Conservation (phyloP, 2,113 vertebrate species). For the Suricata suricatta region DNA sequence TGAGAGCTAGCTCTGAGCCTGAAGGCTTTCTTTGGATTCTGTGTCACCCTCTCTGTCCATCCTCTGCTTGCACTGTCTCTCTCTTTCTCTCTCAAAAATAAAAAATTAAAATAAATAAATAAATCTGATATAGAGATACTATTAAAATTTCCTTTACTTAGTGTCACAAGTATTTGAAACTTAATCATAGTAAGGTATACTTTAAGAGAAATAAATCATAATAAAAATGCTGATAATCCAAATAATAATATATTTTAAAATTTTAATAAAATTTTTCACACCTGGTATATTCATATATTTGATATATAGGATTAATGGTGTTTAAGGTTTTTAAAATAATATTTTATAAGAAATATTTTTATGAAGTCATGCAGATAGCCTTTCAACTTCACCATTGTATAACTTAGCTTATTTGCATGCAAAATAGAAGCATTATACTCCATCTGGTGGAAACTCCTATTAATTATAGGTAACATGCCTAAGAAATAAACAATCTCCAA, state of each 20-base stretch:
- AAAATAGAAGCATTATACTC: background rate
- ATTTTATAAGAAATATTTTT: background rate
- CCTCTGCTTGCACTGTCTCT: too few relatives aligned
- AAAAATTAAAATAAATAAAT: background rate
- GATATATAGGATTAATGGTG: background rate
- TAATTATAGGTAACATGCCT: background rate
- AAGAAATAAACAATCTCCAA: constrained; percentile 17
- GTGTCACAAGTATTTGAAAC: background rate
- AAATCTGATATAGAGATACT: background rate
- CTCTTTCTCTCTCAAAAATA: too few relatives aligned
- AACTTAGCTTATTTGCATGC: background rate
- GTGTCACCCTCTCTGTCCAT: too few relatives aligned
- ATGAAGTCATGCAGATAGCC: background rate
- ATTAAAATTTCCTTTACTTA: background rate
- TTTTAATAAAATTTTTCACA: background rate
- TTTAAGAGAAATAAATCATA: background rate
- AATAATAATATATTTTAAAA: background rate
- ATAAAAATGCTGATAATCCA: background rate
- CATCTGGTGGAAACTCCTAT: background rate
- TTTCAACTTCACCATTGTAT: background rate
- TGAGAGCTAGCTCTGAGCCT: too few relatives aligned
- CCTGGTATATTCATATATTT: background rate
- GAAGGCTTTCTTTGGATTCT: too few relatives aligned
- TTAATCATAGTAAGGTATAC: background rate
- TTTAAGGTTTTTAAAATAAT: background rate